A percentile compares a stretch with the other conserved stretches of the same genome.
Evolutionary conservation across 2,113 vertebrate species (phyloP).

Genomic region (Phainopepla nitens): DNA sequence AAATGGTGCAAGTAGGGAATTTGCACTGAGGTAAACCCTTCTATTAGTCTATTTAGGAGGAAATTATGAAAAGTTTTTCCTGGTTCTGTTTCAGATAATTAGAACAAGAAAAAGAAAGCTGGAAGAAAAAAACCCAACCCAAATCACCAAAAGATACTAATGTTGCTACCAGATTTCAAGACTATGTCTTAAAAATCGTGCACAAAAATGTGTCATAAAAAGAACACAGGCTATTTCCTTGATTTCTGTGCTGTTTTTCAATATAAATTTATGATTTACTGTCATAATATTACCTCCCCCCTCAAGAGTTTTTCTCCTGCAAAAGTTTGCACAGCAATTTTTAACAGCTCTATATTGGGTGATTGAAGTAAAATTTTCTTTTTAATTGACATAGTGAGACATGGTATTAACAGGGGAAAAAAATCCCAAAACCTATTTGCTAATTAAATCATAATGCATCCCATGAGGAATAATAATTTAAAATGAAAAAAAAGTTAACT

Average conservation of each 20-base stretch:
- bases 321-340: background rate
- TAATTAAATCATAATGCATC: background rate
- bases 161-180: background rate
- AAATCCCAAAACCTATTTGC: background rate
- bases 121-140: rapidly evolving
- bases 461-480: background rate
- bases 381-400: background rate
- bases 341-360: background rate
- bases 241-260: background rate
- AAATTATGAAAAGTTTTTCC: background rate
- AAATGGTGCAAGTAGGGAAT: background rate
- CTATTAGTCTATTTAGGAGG: background rate
- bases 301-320: background rate
- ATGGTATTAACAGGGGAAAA: background rate
- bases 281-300: background rate
- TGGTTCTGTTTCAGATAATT: background rate
- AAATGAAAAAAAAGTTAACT: background rate
- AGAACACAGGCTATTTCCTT: background rate
- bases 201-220: background rate
- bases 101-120: background rate
- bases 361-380: background rate
- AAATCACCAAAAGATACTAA: background rate
- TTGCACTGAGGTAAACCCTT: background rate
- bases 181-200: background rate
- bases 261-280: background rate